Evolutionary conservation across 2,888 invertebrate genomes (phyloP), one percentile per base, ranked within the genome.

Genomic region (Serripes groenlandicus): DNA sequence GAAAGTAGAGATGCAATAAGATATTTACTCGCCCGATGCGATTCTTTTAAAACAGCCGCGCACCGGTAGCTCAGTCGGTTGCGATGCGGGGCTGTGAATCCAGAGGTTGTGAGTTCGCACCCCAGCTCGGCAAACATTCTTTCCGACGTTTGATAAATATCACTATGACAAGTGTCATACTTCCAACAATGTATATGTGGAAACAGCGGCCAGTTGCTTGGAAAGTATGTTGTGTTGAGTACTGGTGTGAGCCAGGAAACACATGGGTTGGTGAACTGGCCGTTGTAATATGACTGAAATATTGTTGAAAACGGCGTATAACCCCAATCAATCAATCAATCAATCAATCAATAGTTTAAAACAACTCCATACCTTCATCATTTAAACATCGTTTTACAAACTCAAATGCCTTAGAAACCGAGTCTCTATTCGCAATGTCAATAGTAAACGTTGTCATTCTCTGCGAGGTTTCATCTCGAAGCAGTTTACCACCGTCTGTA

Each of bases 391-490:
- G 60, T 42, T 75, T 77, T 32, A 90, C 87, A n/a, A 68, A 35
- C 28, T 83, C 70, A 18, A 71, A 74, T 4, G 86, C 88, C 11
- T 79, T 75, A 3, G 69, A 28, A 7, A 90, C 83, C 1, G 88
- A 86, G 18, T 82, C 78, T 15, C 69, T 64, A 18, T 85, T 72
- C 1, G 88, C 83, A 15, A 91, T 84, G 71, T 91, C 85, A 35
- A 90, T n/a, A 1, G 52, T 23, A 2, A 91, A 64, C 3, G 90
- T 85, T 58, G 75, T 75, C 7, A 89, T 68, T 28, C 83, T 58
- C 18, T 71, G 56, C 1, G 89, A 89, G 18, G 82, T 83, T 34
- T 37, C 34, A 3, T 60, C 34, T 35, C 66, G 60, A 30, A 90
- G 75, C 23, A 74, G 71, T 18, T 66, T 56, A 1, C 84, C 86